Base-by-base conservation (phyloP, 2,113 vertebrate genomes). In the Pseudopodoces humilis region DNA sequence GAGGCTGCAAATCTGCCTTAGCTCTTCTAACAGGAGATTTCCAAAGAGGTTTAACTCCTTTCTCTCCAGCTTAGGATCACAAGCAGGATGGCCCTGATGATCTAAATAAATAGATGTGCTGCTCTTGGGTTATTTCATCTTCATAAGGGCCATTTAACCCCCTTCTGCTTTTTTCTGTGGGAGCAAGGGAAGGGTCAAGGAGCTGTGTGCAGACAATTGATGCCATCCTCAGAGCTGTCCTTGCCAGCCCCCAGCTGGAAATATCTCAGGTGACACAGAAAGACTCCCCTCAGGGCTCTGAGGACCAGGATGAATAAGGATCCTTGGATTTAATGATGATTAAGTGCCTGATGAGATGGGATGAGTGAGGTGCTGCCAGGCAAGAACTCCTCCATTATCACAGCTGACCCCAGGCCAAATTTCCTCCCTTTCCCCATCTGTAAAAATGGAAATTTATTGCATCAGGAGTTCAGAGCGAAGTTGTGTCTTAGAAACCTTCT, bases 301-400 rank as follows among this genome's bases (percentile, higher is more conserved):
- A 79, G 93, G 35, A 59, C 30, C 23, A 21, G 76, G 50, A 86
- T 80, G 70, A 59, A 90, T 86, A 87, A 93, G 52, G 58, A 93
- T 52, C 88, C 85, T 94, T 88, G 90, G 56, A 92, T 94, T 94
- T 93, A 93, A 86, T 60, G 60, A 77, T 94, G 95, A 96, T 90
- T 19, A 92, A 96, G 75, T 92, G 68, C 39, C 68, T 96, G 92
- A 90, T 0, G 24, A 25, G 88, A 63, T 10, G 30, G 82, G 79
- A 91, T 93, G 93, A 70, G 91, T 77, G 92, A 95, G 90, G 82
- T 80, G 86, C 95, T 56, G n/a, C 39, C n/a, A 91, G 82, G 89
- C 87, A 92, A 95, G 90, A 92, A 35, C 72, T 94, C 43, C 72
- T 92, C 60, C 69, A 92, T 96, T 94, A 94, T 67, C 86, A 33